Evolutionary conservation across 2,888 invertebrate species (phyloP).

Genomic region (Eupithecia tripunctaria): DNA sequence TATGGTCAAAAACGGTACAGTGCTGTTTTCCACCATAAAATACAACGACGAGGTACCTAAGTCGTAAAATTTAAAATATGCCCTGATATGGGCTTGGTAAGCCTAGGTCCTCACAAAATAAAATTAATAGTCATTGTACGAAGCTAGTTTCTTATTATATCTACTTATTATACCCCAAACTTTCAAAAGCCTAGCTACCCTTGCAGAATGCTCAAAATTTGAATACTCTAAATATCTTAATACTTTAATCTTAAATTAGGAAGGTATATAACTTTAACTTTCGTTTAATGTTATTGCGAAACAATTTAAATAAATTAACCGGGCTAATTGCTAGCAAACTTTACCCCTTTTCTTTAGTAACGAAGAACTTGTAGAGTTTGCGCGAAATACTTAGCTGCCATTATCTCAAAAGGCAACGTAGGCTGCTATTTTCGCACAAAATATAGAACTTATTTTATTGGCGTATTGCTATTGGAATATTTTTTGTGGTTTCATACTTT

Average conservation of each 20-base stretch:
- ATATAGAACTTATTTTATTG: neutral
- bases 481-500: too few relatives aligned
- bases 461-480: neutral
- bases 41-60: neutral
- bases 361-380: constrained; percentile 6
- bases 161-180: neutral
- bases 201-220: neutral
- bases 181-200: neutral
- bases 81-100: neutral
- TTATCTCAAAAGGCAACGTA: neutral
- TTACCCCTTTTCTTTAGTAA: constrained; percentile 19
- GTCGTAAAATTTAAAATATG: neutral
- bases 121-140: too few relatives aligned
- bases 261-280: neutral
- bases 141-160: neutral
- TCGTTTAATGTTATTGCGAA: constrained; percentile 14
- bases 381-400: neutral
- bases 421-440: neutral
- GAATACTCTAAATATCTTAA: neutral
- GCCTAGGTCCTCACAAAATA: too few relatives aligned
- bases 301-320: constrained; percentile 37
- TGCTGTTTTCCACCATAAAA: too few relatives aligned
- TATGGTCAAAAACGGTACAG: neutral
- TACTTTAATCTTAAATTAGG: neutral
- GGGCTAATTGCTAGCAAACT: constrained; percentile 34